Evolutionary conservation across 2,888 invertebrate species (phyloP).

Genomic region (Anorthoa munda): DNA sequence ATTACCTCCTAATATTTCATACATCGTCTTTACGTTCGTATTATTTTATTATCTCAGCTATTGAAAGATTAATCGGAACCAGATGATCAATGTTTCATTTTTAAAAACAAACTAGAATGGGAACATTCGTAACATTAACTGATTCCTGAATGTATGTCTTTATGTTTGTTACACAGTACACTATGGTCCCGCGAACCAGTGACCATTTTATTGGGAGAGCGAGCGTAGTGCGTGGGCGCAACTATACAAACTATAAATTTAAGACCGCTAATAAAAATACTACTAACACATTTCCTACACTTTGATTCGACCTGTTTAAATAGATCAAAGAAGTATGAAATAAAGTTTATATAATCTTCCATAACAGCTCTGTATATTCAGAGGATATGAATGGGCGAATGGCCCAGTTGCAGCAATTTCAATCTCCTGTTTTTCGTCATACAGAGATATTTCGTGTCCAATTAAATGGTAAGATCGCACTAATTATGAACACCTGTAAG

Average conservation of each 20-base stretch:
- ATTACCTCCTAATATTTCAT: constrained; percentile 19
- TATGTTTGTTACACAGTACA: constrained; percentile 78
- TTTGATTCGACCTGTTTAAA: constrained; percentile 89
- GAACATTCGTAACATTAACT: constrained; percentile 51
- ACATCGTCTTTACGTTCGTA: constrained; percentile 34
- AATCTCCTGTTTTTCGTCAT: constrained; percentile 67
- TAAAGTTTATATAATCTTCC: constrained; percentile 86
- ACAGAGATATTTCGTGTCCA: constrained; percentile 61
- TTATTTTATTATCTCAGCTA: constrained; percentile 61
- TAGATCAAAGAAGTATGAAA: constrained; percentile 87
- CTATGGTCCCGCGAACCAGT: constrained; percentile 75
- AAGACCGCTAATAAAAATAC: constrained; percentile 88
- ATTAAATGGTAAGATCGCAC: constrained; percentile 66
- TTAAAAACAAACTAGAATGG: constrained; percentile 59
- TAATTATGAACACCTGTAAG: constrained; percentile 65
- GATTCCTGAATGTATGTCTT: constrained; percentile 66
- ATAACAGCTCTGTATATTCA: constrained; percentile 78
- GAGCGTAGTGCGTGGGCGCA: constrained; percentile 89
- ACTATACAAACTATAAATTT: constrained; percentile 86
- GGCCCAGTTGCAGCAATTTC: constrained; percentile 70
- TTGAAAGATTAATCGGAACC: constrained; percentile 59
- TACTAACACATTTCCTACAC: constrained; percentile 89
- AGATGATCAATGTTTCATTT: constrained; percentile 63
- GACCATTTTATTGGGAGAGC: constrained; percentile 82
- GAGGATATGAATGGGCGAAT: constrained; percentile 76